Evolutionary conservation across 2,797 vertebrate genomes (phyloP).

Genomic region (Spea hammondii): DNA sequence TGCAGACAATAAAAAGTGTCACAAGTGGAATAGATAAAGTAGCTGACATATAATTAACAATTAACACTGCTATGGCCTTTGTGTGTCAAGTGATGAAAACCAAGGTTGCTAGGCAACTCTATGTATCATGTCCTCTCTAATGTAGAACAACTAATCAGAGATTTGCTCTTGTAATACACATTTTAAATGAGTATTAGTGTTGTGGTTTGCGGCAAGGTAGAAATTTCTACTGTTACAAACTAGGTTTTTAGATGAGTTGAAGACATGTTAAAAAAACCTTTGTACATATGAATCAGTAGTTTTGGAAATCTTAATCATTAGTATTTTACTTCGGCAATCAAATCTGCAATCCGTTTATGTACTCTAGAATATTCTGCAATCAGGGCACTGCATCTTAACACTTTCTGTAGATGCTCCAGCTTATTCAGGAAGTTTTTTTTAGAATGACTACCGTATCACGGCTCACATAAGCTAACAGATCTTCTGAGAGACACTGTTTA

Average conservation of each 20-base stretch:
- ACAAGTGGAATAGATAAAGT: constrained; percentile 27
- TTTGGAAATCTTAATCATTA: no score
- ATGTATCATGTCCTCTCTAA: constrained; percentile 20
- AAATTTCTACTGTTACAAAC: not conserved
- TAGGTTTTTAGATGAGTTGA: not conserved
- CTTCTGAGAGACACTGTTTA: no score
- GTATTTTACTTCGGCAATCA: no score
- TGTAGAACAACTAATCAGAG: constrained; percentile 12
- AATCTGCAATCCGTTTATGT: no score
- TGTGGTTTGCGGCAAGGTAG: not conserved
- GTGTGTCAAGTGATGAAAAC: constrained; percentile 14
- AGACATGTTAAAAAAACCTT: not conserved
- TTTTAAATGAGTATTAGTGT: not conserved
- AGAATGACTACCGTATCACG: no score
- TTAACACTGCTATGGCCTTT: constrained; percentile 37
- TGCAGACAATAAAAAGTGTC: constrained; percentile 16
- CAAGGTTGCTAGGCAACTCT: constrained; percentile 38
- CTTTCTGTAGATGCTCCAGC: no score
- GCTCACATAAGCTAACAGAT: no score
- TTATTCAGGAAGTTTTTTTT: no score
- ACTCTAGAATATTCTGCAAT: no score
- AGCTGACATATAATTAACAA: constrained; percentile 47
- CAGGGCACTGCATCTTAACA: no score
- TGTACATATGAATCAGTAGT: no score
- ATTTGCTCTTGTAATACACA: constrained; percentile 1